phyloP scores from a whole-genome alignment of 2,888 invertebrate species.

The Automeris io region DNA sequence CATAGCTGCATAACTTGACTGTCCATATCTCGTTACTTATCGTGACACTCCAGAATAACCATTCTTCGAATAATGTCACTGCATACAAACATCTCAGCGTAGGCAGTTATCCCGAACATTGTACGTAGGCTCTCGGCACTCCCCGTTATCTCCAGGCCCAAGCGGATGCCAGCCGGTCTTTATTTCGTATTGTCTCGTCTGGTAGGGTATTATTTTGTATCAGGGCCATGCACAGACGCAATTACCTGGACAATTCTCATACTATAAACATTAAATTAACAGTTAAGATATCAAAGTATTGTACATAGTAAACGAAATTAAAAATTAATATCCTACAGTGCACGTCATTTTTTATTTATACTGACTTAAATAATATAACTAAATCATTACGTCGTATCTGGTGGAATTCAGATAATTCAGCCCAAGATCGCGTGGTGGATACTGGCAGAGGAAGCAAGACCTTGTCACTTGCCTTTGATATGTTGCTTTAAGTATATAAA shows the following conservation, averaged over 20 bases:
- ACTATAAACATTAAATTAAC: too few species aligned
- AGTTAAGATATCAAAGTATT: too few species aligned
- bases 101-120: slow-evolving; percentile 21
- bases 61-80: slow-evolving; percentile 6
- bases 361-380: too few species aligned
- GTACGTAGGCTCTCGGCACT: slow-evolving; percentile 19
- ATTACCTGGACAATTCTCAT: slow-evolving; percentile 8
- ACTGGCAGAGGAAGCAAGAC: too few species aligned
- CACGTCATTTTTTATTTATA: too few species aligned
- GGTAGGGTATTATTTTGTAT: slow-evolving; percentile 22
- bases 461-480: too few species aligned
- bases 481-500: too few species aligned
- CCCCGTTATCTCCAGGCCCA: slow-evolving; percentile 30
- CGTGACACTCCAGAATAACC: neutral
- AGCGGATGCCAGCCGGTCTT: slow-evolving; percentile 31
- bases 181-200: slow-evolving; percentile 33
- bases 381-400: too few species aligned
- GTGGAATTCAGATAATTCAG: too few species aligned
- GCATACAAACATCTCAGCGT: slow-evolving; percentile 10
- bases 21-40: neutral
- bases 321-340: too few species aligned
- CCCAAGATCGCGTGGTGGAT: too few species aligned
- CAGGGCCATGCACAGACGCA: slow-evolving; percentile 8
- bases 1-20: neutral
- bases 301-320: too few species aligned